phyloP scores from a whole-genome alignment of 2,113 vertebrate species.

The Nibea albiflora region DNA sequence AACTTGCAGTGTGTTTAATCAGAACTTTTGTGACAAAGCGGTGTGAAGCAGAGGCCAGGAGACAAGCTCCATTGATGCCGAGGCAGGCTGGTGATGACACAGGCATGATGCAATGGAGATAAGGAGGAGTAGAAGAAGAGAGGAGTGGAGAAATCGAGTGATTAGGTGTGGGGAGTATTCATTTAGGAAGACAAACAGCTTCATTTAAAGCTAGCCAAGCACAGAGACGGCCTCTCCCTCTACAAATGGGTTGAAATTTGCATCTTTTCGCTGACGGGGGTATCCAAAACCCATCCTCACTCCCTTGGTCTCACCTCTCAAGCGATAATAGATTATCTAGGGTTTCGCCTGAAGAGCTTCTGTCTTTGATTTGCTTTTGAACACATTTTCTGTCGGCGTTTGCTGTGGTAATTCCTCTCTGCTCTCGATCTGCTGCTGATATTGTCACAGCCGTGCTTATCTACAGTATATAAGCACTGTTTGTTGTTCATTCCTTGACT shows the following conservation, averaged over 20 bases:
- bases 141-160: conserved; percentile 51
- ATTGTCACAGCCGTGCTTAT: conserved; percentile 57
- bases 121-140: conserved; percentile 44
- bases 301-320: conserved; percentile 36
- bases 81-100: conserved; percentile 63
- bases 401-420: conserved; percentile 45
- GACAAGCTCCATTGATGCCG: conserved; percentile 65
- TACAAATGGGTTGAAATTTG: conserved; percentile 62
- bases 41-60: conserved; percentile 72
- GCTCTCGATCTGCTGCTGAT: conserved; percentile 54
- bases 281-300: conserved; percentile 14
- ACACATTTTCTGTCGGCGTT: conserved; percentile 41
- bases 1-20: conserved; percentile 41
- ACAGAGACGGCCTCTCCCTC: conserved; percentile 51
- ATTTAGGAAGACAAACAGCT: conserved; percentile 79
- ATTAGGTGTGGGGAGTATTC: conserved; percentile 64
- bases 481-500: conserved; percentile 42
- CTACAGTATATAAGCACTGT: conserved; percentile 26
- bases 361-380: conserved; percentile 66
- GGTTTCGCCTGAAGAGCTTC: conserved; percentile 50
- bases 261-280: conserved; percentile 52
- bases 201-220: conserved; percentile 76
- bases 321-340: conserved; percentile 67
- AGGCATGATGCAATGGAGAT: conserved; percentile 54
- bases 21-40: conserved; percentile 61